Evolutionary conservation across 1,140 invertebrate genomes (phyloP).

Genomic region (Samia ricini): DNA sequence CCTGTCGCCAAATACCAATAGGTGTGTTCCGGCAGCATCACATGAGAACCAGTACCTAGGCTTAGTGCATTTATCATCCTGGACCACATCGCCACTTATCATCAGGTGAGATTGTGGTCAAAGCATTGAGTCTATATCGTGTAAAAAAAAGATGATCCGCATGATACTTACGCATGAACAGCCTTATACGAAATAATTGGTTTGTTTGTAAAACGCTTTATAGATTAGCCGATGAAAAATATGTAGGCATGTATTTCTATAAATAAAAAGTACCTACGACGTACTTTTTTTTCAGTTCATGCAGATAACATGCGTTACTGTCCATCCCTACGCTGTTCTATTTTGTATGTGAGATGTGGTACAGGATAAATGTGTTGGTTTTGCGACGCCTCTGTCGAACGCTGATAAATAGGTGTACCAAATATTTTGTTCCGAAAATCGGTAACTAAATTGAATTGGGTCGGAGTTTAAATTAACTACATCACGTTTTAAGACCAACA

Average conservation of each 20-base stretch:
- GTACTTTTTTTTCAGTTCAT: neutral
- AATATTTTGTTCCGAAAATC: slow-evolving; percentile 59
- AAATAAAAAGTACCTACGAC: neutral
- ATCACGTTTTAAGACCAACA: neutral
- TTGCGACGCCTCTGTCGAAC: slow-evolving; percentile 44
- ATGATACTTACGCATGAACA: too few relatives aligned
- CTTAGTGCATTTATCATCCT: too few relatives aligned
- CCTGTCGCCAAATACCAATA: too few relatives aligned
- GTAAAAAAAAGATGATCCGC: neutral
- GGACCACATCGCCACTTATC: too few relatives aligned
- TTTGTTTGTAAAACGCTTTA: too few relatives aligned
- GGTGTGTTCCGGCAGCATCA: too few relatives aligned
- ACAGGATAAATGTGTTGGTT: slow-evolving; percentile 58
- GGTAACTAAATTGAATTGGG: slow-evolving; percentile 61
- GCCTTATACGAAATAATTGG: too few relatives aligned
- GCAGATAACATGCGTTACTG: neutral
- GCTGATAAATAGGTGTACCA: slow-evolving; percentile 57
- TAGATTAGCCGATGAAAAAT: too few relatives aligned
- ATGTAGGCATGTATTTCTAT: neutral
- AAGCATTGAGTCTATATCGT: neutral
- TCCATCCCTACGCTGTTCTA: slow-evolving; percentile 26
- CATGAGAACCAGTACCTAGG: too few relatives aligned
- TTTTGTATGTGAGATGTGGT: slow-evolving; percentile 61
- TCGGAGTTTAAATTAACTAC: neutral
- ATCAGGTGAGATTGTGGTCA: too few relatives aligned